Evolutionary conservation across 2,113 vertebrate species (phyloP).

Genomic region (Dissostichus mawsoni): DNA sequence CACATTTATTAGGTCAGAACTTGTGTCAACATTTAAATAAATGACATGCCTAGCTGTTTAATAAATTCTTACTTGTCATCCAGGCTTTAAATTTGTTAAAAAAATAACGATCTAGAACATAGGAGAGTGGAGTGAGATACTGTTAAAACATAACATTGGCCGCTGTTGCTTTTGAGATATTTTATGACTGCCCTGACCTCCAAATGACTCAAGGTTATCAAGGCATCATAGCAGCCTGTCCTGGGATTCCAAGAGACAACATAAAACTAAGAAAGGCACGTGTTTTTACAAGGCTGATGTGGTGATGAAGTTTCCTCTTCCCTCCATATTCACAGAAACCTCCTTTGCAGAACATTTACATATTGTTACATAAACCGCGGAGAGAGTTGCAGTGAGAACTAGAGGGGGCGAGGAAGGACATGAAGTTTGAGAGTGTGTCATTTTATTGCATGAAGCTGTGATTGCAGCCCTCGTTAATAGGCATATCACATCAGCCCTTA

Average conservation of each 20-base stretch:
- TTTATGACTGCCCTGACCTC: slow-evolving; percentile 66
- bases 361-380: slow-evolving; percentile 59
- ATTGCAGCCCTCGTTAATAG: slow-evolving; percentile 41
- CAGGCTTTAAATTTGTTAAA: slow-evolving; percentile 14
- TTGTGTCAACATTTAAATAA: slow-evolving; percentile 14
- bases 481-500: slow-evolving; percentile 39
- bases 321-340: slow-evolving; percentile 37
- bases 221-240: slow-evolving; percentile 67
- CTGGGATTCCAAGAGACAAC: slow-evolving; percentile 49
- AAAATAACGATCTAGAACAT: slow-evolving; percentile 25
- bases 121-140: slow-evolving; percentile 14
- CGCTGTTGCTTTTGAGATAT: slow-evolving; percentile 48
- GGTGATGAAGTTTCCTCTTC: slow-evolving; percentile 46
- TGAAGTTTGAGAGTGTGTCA: slow-evolving; percentile 23
- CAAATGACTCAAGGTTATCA: slow-evolving; percentile 66
- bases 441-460: slow-evolving; percentile 40
- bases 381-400: slow-evolving; percentile 21
- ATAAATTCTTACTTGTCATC: slow-evolving; percentile 24
- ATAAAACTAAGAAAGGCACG: slow-evolving; percentile 50
- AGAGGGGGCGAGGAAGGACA: slow-evolving; percentile 37
- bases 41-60: background rate
- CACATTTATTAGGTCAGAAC: slow-evolving; percentile 9
- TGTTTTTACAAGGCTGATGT: slow-evolving; percentile 59
- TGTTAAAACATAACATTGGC: slow-evolving; percentile 50
- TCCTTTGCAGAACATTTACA: slow-evolving; percentile 58